Evolutionary conservation across 2,888 invertebrate genomes (phyloP).

Genomic region (Nephrotoma flavescens): DNA sequence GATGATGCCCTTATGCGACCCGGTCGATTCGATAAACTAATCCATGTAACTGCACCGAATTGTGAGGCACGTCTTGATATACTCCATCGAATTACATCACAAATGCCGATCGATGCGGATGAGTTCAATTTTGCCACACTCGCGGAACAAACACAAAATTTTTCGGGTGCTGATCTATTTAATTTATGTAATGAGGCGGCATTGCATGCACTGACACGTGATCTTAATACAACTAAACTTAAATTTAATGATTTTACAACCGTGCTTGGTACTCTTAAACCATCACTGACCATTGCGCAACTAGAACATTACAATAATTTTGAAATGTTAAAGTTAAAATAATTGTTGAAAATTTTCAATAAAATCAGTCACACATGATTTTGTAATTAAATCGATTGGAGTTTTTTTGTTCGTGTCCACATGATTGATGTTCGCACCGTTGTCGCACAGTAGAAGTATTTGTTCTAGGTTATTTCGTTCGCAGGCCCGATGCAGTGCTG

Average conservation of each 20-base stretch:
- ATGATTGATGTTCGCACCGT: not conserved
- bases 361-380: not conserved
- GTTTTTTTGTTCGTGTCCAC: not conserved
- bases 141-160: slow-evolving; percentile 35
- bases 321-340: slow-evolving; percentile 14
- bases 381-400: not conserved
- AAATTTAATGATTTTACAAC: not conserved
- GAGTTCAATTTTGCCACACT: slow-evolving; percentile 31
- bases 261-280: slow-evolving; percentile 11
- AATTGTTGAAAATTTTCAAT: not conserved
- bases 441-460: not conserved
- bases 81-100: slow-evolving; percentile 30
- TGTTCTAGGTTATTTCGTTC: not conserved
- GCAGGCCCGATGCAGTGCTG: not conserved
- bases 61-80: slow-evolving; percentile 33
- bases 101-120: slow-evolving; percentile 30
- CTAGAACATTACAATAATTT: slow-evolving; percentile 29
- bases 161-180: slow-evolving; percentile 46
- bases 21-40: slow-evolving; percentile 44
- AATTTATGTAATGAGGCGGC: slow-evolving; percentile 48
- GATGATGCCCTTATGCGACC: slow-evolving; percentile 47
- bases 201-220: slow-evolving; percentile 34
- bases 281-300: slow-evolving; percentile 30
- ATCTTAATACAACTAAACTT: not conserved
- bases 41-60: slow-evolving; percentile 45